Evolutionary conservation across 2,113 vertebrate species (phyloP).

Genomic region (Ranitomeya variabilis): DNA sequence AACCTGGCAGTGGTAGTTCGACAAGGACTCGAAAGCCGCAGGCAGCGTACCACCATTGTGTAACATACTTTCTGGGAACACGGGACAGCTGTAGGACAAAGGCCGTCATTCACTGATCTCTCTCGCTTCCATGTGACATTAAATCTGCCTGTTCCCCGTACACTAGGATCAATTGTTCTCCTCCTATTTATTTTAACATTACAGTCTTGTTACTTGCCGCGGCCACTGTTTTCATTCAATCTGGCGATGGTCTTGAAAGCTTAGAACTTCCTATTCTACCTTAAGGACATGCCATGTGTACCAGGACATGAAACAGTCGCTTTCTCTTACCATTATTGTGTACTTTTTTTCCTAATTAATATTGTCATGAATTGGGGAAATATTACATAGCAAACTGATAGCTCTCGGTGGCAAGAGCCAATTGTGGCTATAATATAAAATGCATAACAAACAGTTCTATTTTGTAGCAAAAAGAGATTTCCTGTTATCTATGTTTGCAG

Average conservation of each 20-base stretch:
- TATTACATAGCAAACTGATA: constrained; percentile 59
- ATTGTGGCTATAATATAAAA: constrained; percentile 63
- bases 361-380: constrained; percentile 39
- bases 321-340: constrained; percentile 41
- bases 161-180: constrained; percentile 30
- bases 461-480: constrained; percentile 78
- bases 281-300: constrained; percentile 33
- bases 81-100: constrained; percentile 31
- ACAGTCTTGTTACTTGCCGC: constrained; percentile 6
- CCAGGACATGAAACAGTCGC: constrained; percentile 20
- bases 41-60: constrained; percentile 4
- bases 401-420: constrained; percentile 66
- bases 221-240: constrained; percentile 30
- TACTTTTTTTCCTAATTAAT: constrained; percentile 45
- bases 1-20: constrained; percentile 4
- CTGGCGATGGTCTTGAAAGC: constrained; percentile 30
- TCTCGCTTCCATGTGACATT: constrained; percentile 35
- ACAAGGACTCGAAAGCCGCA: constrained; percentile 3
- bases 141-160: neutral
- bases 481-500: constrained; percentile 86
- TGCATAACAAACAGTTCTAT: constrained; percentile 71
- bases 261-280: constrained; percentile 26
- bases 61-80: constrained; percentile 8
- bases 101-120: constrained; percentile 25
- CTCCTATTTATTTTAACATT: constrained; percentile 42